Conservation (phyloP, 1,140 invertebrate genomes). For the Theocolax elegans region DNA sequence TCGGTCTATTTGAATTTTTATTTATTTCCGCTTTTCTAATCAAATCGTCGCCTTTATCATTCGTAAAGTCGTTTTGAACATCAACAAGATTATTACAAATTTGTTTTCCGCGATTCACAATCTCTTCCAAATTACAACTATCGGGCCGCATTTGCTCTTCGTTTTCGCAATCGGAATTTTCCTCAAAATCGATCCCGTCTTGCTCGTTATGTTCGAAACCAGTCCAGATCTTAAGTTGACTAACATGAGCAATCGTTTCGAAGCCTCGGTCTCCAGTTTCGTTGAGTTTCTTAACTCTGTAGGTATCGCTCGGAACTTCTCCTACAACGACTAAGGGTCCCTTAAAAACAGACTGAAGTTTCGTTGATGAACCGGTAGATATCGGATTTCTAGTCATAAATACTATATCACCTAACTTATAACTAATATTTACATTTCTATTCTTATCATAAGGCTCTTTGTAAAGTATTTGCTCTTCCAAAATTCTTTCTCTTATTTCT, state of each 20-base stretch:
- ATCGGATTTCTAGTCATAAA: constrained; percentile 11
- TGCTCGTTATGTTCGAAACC: neutral
- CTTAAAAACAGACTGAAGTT: constrained; percentile 8
- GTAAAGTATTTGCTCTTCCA: neutral
- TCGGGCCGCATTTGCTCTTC: too few species aligned
- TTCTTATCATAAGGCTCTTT: neutral
- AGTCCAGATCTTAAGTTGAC: constrained; percentile 3
- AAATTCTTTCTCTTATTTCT: neutral
- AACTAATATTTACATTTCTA: neutral
- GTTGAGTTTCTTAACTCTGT: neutral
- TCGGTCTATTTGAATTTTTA: too few species aligned
- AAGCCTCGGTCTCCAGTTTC: neutral
- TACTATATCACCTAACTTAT: constrained; percentile 16
- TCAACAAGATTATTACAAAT: too few species aligned
- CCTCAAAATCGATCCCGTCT: neutral
- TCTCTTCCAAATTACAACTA: too few species aligned
- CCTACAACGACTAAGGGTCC: constrained; percentile 9
- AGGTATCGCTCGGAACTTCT: constrained; percentile 16
- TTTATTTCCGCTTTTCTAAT: too few species aligned
- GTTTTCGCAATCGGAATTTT: neutral
- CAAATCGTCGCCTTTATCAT: too few species aligned
- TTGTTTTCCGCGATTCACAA: too few species aligned
- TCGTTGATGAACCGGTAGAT: constrained; percentile 25
- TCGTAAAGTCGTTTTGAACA: too few species aligned
- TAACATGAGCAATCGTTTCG: constrained; percentile 4